These are phyloP conservation scores for Microcaecilia unicolor DNA, from an alignment of 2,797 vertebrate genomes.

Conservation along the genomic window DNA sequence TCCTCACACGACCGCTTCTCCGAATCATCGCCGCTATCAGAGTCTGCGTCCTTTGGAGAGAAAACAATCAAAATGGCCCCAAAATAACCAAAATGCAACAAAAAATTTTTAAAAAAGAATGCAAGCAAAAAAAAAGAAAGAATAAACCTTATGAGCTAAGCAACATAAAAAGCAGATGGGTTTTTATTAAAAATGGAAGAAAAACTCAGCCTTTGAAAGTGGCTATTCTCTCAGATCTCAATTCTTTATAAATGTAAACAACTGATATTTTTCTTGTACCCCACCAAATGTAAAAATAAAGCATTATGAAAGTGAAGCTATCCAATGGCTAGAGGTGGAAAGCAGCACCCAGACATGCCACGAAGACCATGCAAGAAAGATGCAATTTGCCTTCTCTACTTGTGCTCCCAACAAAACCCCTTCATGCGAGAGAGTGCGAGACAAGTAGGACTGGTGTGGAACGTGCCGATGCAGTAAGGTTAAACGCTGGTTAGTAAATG, in stretches of 20 bases:
- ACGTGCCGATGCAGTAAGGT: too few relatives aligned
- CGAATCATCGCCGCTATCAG: constrained; percentile 99
- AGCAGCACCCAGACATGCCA: constrained; percentile 65
- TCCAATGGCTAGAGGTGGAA: constrained; percentile 28
- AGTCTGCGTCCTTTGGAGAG: constrained; percentile 98
- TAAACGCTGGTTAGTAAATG: constrained; percentile 69
- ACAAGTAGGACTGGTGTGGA: constrained; percentile 53
- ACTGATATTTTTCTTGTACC: constrained; percentile 41
- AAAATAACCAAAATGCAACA: constrained; percentile 85
- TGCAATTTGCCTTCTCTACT: constrained; percentile 56
- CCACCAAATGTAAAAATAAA: too few relatives aligned
- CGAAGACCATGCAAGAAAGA: constrained; percentile 49
- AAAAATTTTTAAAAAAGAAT: constrained; percentile 62
- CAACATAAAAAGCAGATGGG: neutral
- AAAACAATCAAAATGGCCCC: constrained; percentile 74
- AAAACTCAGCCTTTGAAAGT: constrained; percentile 19
- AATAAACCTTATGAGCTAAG: constrained; percentile 48
- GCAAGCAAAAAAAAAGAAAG: constrained; percentile 63
- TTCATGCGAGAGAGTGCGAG: constrained; percentile 49
- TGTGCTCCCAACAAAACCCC: constrained; percentile 51
- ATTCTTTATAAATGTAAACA: too few relatives aligned
- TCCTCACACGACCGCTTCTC: constrained; percentile 99
- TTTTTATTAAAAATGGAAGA: constrained; percentile 16
- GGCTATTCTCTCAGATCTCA: too few relatives aligned
- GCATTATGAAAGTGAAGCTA: constrained; percentile 3